Evolutionary conservation across 2,888 invertebrate species (phyloP).

Genomic region (Drosophila mimica): DNA sequence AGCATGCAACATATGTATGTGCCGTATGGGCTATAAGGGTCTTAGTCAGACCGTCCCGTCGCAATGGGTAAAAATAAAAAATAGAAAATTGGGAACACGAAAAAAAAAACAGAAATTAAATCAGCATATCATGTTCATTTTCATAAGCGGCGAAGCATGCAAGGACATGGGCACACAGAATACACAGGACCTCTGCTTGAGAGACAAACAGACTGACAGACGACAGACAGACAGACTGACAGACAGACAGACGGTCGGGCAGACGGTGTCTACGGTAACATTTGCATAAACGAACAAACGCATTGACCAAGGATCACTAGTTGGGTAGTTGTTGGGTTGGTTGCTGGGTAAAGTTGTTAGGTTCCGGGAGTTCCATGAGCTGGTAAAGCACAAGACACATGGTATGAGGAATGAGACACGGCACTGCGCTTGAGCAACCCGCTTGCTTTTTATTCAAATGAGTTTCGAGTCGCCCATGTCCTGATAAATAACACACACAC

Average conservation of each 20-base stretch:
- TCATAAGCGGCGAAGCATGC: conserved; percentile 75
- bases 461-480: conserved; percentile 47
- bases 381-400: conserved; percentile 27
- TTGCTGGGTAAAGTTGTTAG: conserved; percentile 13
- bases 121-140: conserved; percentile 79
- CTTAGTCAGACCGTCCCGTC: conserved; percentile 41
- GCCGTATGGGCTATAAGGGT: conserved; percentile 46
- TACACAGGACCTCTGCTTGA: conserved; percentile 21
- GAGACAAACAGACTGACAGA: conserved; percentile 8
- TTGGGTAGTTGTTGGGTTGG: conserved; percentile 14
- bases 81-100: neutral
- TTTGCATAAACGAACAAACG: conserved; percentile 63
- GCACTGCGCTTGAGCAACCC: conserved; percentile 69
- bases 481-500: conserved; percentile 65
- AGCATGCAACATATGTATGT: conserved; percentile 42
- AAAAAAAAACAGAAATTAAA: conserved; percentile 45
- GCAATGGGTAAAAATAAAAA: conserved; percentile 19
- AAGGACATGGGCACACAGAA: conserved; percentile 43
- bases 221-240: conserved; percentile 12
- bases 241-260: conserved; percentile 2
- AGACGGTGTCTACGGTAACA: conserved; percentile 38
- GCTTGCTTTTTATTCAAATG: conserved; percentile 70
- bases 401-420: conserved; percentile 15
- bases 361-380: conserved; percentile 17
- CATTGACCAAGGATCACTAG: conserved; percentile 37